These are phyloP conservation scores for Unio delphinus DNA, from an alignment of 2,888 invertebrate genomes.

Conservation along the genomic window DNA sequence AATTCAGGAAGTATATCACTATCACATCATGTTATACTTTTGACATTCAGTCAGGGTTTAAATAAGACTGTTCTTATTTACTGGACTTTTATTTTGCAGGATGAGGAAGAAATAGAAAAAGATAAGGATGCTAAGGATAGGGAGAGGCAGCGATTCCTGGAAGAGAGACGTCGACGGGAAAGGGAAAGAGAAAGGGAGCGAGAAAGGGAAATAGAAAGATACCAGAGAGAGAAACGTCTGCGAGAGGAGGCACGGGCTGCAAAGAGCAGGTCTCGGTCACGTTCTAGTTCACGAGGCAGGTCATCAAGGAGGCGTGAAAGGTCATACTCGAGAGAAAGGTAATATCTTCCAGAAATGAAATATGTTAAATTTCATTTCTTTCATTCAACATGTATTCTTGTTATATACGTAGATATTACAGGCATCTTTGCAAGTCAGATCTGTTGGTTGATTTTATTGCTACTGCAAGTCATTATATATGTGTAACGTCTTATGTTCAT, in stretches of 20 bases:
- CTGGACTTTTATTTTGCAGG: slow-evolving; percentile 71
- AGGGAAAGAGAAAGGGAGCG: slow-evolving; percentile 56
- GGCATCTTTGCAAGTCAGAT: no score
- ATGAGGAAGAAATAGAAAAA: slow-evolving; percentile 75
- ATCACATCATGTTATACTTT: neutral
- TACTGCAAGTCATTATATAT: no score
- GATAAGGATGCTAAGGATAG: slow-evolving; percentile 70
- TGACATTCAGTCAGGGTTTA: neutral
- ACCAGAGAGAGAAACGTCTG: slow-evolving; percentile 17
- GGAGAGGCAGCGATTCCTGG: slow-evolving; percentile 53
- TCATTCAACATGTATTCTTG: no score
- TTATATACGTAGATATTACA: no score
- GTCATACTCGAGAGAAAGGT: slow-evolving; percentile 62
- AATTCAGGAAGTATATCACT: no score
- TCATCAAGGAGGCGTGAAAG: slow-evolving; percentile 72
- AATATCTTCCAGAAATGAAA: neutral
- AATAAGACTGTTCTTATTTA: neutral
- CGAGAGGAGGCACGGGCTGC: slow-evolving; percentile 9
- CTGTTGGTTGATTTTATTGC: no score
- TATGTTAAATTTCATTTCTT: no score
- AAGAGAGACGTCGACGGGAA: slow-evolving; percentile 39
- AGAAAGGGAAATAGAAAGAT: slow-evolving; percentile 71
- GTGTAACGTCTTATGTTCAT: no score
- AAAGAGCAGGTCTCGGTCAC: slow-evolving; percentile 44
- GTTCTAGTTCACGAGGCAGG: slow-evolving; percentile 58